phyloP scores from a whole-genome alignment of 2,888 invertebrate genomes.

The Perizoma flavofasciatum region DNA sequence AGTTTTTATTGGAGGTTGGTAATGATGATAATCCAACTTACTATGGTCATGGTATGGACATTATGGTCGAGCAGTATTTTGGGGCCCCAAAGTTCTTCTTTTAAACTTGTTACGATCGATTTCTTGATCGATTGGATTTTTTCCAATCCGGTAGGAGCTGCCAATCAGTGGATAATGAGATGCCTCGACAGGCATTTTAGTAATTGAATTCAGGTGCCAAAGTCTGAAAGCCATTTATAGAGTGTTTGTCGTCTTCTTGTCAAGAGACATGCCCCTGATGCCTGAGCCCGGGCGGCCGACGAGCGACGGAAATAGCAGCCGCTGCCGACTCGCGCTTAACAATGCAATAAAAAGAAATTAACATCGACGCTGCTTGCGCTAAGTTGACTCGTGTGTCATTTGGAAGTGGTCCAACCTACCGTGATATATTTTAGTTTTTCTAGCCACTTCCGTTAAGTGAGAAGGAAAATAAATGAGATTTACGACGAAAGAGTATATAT shows the following conservation, averaged over 20 bases:
- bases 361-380: conserved; percentile 77
- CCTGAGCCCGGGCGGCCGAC: conserved; percentile 72
- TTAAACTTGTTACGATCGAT: no score
- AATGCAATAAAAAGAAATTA: conserved; percentile 84
- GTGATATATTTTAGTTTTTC: conserved; percentile 68
- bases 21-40: not conserved
- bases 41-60: not conserved
- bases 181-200: conserved; percentile 43
- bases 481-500: conserved; percentile 62
- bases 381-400: conserved; percentile 82
- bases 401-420: conserved; percentile 77
- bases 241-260: conserved; percentile 79
- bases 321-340: conserved; percentile 72
- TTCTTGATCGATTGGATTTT: no score
- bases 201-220: conserved; percentile 58
- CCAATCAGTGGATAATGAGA: conserved; percentile 39
- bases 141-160: conserved; percentile 20
- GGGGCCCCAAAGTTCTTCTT: no score
- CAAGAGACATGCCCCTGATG: conserved; percentile 72
- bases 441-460: conserved; percentile 78
- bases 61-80: no score
- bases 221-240: conserved; percentile 77
- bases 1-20: conserved; percentile 48
- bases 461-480: conserved; percentile 63
- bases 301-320: conserved; percentile 78